Percentiles rank a stretch among this genome's conserved stretches.
Conservation (phyloP, 2,888 invertebrate species). For the Drosophila lutescens region DNA sequence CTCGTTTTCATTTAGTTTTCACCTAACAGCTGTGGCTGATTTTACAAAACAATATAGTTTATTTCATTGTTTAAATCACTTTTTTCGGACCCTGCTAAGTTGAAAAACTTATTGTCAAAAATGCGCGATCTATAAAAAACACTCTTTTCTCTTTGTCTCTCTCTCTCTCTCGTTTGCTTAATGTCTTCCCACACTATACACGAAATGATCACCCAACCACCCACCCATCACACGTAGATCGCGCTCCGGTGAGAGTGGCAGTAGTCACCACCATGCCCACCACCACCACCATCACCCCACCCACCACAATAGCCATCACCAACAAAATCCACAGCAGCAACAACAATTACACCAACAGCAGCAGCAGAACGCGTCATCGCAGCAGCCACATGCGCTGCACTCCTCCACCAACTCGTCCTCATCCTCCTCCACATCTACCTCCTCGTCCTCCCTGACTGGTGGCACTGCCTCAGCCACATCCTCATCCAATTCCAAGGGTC, state of each 20-base stretch:
- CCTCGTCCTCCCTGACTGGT: constrained; percentile 16
- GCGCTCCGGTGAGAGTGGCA: constrained; percentile 82
- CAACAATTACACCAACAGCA: constrained; percentile 61
- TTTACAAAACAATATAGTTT: not conserved
- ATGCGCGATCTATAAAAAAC: constrained; percentile 27
- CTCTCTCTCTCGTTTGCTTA: constrained; percentile 56
- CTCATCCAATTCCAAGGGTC: constrained; percentile 9
- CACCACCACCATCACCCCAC: constrained; percentile 63
- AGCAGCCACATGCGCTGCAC: constrained; percentile 24
- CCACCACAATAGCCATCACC: constrained; percentile 58
- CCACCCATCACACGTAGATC: constrained; percentile 65
- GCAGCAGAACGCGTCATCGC: constrained; percentile 23
- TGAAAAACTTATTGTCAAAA: constrained; percentile 12
- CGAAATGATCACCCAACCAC: constrained; percentile 15
- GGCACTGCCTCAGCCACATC: constrained; percentile 15
- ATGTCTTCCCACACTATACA: constrained; percentile 48
- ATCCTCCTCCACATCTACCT: constrained; percentile 33
- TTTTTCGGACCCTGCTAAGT: not conserved
- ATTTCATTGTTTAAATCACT: not conserved
- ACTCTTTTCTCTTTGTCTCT: constrained; percentile 48
- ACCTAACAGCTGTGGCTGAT: too few species aligned
- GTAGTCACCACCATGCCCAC: constrained; percentile 55
- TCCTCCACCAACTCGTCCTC: constrained; percentile 37
- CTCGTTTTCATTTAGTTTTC: not conserved
- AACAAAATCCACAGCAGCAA: constrained; percentile 45